These are phyloP conservation scores for Orius laevigatus DNA, from an alignment of 1,140 invertebrate genomes.

Conservation along the genomic window DNA sequence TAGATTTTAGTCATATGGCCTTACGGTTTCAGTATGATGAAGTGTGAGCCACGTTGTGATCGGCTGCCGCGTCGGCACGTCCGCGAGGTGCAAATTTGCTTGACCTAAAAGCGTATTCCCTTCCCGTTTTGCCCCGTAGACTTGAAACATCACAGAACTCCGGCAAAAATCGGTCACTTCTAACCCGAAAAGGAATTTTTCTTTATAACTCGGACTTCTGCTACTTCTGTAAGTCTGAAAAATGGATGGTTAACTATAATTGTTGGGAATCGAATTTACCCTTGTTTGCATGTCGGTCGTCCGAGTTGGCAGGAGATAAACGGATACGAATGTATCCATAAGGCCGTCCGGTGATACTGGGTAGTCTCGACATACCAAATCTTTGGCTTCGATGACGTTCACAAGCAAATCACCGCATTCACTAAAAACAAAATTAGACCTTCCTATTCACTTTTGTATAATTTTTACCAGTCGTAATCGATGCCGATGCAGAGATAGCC, in stretches of 20 bases:
- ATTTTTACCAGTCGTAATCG: conserved; percentile 52
- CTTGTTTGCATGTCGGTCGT: conserved; percentile 55
- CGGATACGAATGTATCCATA: conserved; percentile 57
- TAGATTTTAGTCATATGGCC: no score
- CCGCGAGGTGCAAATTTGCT: conserved; percentile 39
- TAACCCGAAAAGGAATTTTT: conserved; percentile 53
- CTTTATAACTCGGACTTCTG: conserved; percentile 52
- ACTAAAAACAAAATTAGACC: conserved; percentile 29
- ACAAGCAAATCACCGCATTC: conserved; percentile 54
- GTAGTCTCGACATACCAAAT: conserved; percentile 40
- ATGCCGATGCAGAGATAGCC: conserved; percentile 61
- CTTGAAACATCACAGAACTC: conserved; percentile 38
- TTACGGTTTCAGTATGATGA: background rate
- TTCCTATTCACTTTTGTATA: background rate
- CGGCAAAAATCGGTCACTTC: conserved; percentile 35
- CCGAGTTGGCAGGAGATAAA: conserved; percentile 55
- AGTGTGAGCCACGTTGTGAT: conserved; percentile 45
- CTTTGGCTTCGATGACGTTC: conserved; percentile 57
- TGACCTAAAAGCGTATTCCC: conserved; percentile 47
- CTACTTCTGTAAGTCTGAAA: conserved; percentile 41
- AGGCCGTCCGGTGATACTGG: conserved; percentile 32
- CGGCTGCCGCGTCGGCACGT: conserved; percentile 38
- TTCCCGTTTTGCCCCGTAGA: conserved; percentile 42
- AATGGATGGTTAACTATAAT: background rate
- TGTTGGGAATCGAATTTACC: conserved; percentile 25